Base-by-base conservation (phyloP, 2,888 invertebrate species). In the Scaptomyza tumidula region DNA sequence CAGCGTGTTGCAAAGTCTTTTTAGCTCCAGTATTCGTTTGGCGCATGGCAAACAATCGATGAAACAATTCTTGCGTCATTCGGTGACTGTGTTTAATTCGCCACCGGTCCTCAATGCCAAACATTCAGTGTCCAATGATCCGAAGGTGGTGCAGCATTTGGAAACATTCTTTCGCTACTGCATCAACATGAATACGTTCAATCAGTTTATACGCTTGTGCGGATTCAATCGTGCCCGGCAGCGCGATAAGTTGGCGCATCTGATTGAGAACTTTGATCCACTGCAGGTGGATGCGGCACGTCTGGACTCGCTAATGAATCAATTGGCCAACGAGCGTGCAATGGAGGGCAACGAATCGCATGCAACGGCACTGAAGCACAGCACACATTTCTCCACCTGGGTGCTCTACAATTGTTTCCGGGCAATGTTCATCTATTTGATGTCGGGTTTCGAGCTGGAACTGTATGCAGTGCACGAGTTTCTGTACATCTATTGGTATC, bases 181-280 rank as follows among this genome's bases (percentile, higher is more conserved):
- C 90, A 87, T 89, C 62, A 91, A 88, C 61, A 95, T 96, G 66
- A 95, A 96, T 41, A 96, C 98, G 6, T 97, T 99, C 90, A 96
- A 96, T 10, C 95, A 95, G 80, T 93, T 99, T 60, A 93, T 99
- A 64, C 97, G 97, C 88, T 95, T 98, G 65, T 97, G 97, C 90
- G 99, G 99, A 0, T 98, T 98, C 91, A 99, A 99, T 92, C 94
- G 98, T 77, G 98, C 99, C 5, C 93, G 99, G 35, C 99, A 99
- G 92, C 94, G 99, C 61, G 99, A 99, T 91, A 98, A 98, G 93
- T 93, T 99, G 61, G 97, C 97, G 0, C 94, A 97, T 85, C 93
- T 98, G 57, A 93, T 99, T 45, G 99, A 99, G 82, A 90, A 90
- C 24, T 96, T 99, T 89, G 96, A 97, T 1, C 94, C 95, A 29